Percentiles rank a stretch among this genome's conserved stretches.
Evolutionary conservation across 2,113 vertebrate species (phyloP).

Genomic region (Nothoprocta pentlandii): DNA sequence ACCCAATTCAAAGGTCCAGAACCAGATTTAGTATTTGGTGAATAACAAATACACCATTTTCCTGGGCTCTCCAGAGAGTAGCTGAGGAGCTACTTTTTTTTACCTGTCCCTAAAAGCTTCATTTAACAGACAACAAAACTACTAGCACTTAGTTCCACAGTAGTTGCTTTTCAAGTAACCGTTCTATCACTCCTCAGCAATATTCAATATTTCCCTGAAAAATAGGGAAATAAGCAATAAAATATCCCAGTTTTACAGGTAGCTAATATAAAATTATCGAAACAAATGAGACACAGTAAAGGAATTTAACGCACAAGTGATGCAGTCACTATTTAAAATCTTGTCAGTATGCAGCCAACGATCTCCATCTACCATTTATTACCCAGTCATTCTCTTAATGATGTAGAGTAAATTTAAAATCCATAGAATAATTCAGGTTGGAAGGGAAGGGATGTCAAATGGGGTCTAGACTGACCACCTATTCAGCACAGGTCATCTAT

Average conservation of each 20-base stretch:
- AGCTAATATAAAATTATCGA: background rate
- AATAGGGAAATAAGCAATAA: background rate
- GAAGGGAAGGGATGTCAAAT: background rate
- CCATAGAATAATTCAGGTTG: background rate
- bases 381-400: background rate
- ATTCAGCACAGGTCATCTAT: background rate
- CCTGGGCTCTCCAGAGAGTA: background rate
- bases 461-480: background rate
- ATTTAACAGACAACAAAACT: background rate
- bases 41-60: background rate
- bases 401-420: background rate
- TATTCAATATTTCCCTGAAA: background rate
- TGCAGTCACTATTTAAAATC: background rate
- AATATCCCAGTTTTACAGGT: background rate
- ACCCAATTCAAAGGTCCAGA: background rate
- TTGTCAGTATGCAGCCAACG: background rate
- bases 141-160: background rate
- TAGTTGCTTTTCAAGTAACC: background rate
- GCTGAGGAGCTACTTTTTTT: background rate
- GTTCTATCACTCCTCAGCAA: background rate
- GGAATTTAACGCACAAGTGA: accelerated
- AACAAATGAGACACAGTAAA: background rate
- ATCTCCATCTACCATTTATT: background rate
- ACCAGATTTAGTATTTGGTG: background rate
- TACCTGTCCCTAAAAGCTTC: background rate